Percentiles rank a stretch among this genome's conserved stretches.
Evolutionary conservation across 2,113 vertebrate species (phyloP).

Genomic region (Nyctereutes procyonoides): DNA sequence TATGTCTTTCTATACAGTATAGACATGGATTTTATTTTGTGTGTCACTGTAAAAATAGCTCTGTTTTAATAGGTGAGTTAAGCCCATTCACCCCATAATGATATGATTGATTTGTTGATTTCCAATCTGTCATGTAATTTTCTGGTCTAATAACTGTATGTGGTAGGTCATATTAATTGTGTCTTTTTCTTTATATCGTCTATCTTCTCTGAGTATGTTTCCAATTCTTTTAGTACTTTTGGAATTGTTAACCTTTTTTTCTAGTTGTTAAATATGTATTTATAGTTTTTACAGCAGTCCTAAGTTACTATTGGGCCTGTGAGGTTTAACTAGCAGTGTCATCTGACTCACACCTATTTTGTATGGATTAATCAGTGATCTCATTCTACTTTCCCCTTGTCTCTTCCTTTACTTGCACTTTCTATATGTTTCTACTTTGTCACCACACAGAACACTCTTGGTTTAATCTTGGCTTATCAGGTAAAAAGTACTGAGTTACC

Average conservation of each 20-base stretch:
- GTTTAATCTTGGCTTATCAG: not conserved
- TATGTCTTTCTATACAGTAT: not conserved
- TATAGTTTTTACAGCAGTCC: not conserved
- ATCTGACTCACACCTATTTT: not conserved
- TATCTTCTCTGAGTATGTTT: not conserved
- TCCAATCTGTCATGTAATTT: not conserved
- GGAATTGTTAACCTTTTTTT: not conserved
- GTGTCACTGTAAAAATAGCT: not conserved
- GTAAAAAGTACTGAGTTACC: not conserved
- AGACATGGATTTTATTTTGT: not conserved
- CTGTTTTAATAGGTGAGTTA: not conserved
- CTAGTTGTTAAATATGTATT: not conserved
- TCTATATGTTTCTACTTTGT: not conserved
- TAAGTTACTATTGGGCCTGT: not conserved
- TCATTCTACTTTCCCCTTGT: not conserved
- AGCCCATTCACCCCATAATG: not conserved
- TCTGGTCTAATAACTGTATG: not conserved
- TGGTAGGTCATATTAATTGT: not conserved
- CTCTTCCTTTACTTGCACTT: not conserved
- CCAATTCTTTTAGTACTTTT: not conserved
- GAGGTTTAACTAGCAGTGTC: not conserved
- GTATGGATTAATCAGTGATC: not conserved
- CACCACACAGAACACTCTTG: not conserved
- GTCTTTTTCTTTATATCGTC: not conserved
- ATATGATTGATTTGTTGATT: not conserved